Base-by-base conservation (phyloP, 2,797 vertebrate species). In the Acestrorhynchus altus region DNA sequence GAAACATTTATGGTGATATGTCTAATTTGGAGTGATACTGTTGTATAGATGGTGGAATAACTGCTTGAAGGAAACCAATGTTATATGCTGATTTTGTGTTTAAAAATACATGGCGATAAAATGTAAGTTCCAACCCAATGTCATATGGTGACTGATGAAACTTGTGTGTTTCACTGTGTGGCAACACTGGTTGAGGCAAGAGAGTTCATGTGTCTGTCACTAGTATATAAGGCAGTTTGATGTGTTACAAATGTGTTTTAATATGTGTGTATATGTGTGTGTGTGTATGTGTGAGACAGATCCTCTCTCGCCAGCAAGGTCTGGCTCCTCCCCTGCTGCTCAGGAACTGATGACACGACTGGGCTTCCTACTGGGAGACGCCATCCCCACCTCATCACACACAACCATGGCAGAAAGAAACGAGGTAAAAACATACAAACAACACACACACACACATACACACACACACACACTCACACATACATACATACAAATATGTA, bases 271-370 rank as follows among this genome's bases (percentile, higher is more conserved):
- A 64, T 66, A 47, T 76, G 65, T 76, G 24, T 66, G 18, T 79
- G 9, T 79, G 54, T 69, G 18, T 56, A 66, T 76, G 75, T 83
- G 68, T 77, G 47, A 8, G 18, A 56, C 66, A 83, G 84, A 80
- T 74, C 76, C 73, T 54, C 65, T 77, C 52, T 83, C 77, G 81
- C 73, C 83, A 67, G 79, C 73, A 63, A 83, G 94, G 88, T 89
- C 87, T n/a, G 95, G 93, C 92, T 96, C 96, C 94, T 97, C 96
- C 73, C 88, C 93, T 86, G 96, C 96, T 85, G 95, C 96, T 90
- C 97, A 98, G 91, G 97, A 99, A 93, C 87, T 99, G 93, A 98
- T 99, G 97, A 99, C 97, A 88, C 96, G 98, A 89, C 86, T 99
- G 94, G 97, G 97, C 73, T 98, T 99, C 93, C 93, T 98, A 90